Conservation (phyloP, 2,888 invertebrate genomes). For the Dorcus hopei region DNA sequence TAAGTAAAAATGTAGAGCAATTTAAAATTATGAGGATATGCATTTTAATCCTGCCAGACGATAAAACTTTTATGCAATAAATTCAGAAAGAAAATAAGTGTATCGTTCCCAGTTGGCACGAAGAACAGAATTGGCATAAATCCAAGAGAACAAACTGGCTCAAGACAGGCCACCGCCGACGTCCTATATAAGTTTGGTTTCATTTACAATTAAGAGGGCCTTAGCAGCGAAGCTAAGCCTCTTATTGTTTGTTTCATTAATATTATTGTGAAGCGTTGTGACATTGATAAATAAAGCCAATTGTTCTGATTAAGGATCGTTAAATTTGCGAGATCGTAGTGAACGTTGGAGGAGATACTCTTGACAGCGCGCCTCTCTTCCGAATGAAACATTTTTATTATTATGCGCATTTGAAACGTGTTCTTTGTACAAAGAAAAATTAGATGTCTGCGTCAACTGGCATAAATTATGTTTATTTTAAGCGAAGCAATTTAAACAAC, state of each 20-base stretch:
- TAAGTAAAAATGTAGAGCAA: too few species aligned
- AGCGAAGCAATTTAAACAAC: too few species aligned
- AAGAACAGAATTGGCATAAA: background rate
- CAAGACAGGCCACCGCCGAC: background rate
- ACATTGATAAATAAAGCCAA: constrained; percentile 29
- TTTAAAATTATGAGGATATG: too few species aligned
- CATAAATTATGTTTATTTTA: too few species aligned
- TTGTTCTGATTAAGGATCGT: constrained; percentile 27
- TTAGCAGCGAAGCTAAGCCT: background rate
- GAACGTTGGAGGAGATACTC: too few species aligned
- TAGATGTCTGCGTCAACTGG: too few species aligned
- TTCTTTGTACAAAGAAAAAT: too few species aligned
- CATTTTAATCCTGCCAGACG: too few species aligned
- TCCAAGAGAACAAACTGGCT: background rate
- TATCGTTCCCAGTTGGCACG: background rate
- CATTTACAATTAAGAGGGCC: background rate
- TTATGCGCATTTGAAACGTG: too few species aligned
- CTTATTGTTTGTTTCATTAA: constrained; percentile 5
- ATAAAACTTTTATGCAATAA: too few species aligned
- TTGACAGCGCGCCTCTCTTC: background rate
- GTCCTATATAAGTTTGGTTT: background rate
- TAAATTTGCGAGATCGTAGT: constrained; percentile 26
- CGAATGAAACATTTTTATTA: background rate
- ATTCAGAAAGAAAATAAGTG: background rate
- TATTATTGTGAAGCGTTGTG: constrained; percentile 12